Base-by-base conservation (phyloP, 2,113 vertebrate species). In the Saimiri boliviensis region DNA sequence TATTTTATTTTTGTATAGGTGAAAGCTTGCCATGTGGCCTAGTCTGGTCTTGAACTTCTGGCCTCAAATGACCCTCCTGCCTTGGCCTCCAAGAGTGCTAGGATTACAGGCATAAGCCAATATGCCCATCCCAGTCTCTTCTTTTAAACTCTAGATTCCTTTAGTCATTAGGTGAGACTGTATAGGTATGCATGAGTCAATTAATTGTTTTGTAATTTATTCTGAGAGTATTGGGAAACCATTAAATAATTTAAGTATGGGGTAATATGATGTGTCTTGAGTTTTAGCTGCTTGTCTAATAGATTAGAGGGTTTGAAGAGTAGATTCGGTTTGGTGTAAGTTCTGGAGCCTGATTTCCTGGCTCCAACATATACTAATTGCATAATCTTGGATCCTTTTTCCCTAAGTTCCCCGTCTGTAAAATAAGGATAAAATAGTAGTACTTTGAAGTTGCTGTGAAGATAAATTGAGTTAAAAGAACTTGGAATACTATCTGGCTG, bases 381-480 rank as follows among this genome's bases (percentile, higher is more conserved):
- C 77, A 12, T 88, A 71, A 77, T 91, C 30, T 76, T 54, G 11
- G 63, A 74, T 17, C 77, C 16, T 60, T 88, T 81, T 89, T 86
- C 76, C 56, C 47, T 91, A n/a, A 52, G 68, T 68, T 96, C 56
- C 47, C 17, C 56, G 70, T 66, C 81, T 93, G 45, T 96, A 86
- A 86, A 86, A 66, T 76, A 32, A 20, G 8, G 21, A 77, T 94
- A 83, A 88, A 86, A 88, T 20, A 32, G 66, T 71, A 80, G 20
- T 77, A 6, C n/a, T 58, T 83, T 13, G 88, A 20, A 81, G 68
- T 87, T 83, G 42, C 70, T 45, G 42, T 84, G 84, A 92, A 84
- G 14, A 37, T 79, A 71, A 32, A 87, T 5, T 92, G 49, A 79
- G 52, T 79, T 88, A 77, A 92, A 93, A 91, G 40, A 87, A 40